Base-by-base conservation (phyloP, 2,888 invertebrate species). In the Coenonympha glycerion region DNA sequence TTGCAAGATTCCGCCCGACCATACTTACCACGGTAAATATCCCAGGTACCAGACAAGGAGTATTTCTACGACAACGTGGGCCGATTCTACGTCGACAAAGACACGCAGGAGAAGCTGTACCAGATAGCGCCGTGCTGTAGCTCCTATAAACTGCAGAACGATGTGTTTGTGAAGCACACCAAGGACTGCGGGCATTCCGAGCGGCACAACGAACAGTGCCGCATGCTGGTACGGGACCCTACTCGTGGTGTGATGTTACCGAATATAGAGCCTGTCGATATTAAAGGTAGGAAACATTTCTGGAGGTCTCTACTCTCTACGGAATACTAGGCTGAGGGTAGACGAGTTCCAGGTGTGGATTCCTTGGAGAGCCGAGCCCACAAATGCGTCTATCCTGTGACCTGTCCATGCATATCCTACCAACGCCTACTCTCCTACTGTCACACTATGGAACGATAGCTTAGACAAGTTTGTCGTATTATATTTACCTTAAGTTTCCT, bases 11-110 rank as follows among this genome's bases (percentile, higher is more conserved):
- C n/a, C n/a, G n/a, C n/a, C n/a, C n/a, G n/a, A n/a, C n/a, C n/a
- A n/a, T n/a, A n/a, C n/a, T n/a, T n/a, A n/a, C n/a, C n/a, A n/a
- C n/a, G n/a, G n/a, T n/a, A n/a, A n/a, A n/a, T n/a, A n/a, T 60
- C 18, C 28, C 52, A 78, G 76, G 48, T 59, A 1, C 13, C 51
- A 1, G 64, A 68, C 18, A 63, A 60, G 1, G 59, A 63, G 2
- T 78, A 77, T 45, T 75, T 65, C 45, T 79, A 66, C 57, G 79
- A 85, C 46, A 55, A 59, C 3, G 53, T 59, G 37, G 84, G 86
- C 3, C 76, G 82, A 1, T 79, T 78, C 30, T 31, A 31, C 31
- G 5, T 44, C 4, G 21, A 44, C 31, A 33, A 44, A 31, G 19
- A 44, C 5, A 30, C 31, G 1, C 13, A 33, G 4, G 60, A 71